A percentile compares a stretch with the other conserved stretches of the same genome.
phyloP scores from a whole-genome alignment of 2,888 invertebrate species.

The Agrochola circellaris region DNA sequence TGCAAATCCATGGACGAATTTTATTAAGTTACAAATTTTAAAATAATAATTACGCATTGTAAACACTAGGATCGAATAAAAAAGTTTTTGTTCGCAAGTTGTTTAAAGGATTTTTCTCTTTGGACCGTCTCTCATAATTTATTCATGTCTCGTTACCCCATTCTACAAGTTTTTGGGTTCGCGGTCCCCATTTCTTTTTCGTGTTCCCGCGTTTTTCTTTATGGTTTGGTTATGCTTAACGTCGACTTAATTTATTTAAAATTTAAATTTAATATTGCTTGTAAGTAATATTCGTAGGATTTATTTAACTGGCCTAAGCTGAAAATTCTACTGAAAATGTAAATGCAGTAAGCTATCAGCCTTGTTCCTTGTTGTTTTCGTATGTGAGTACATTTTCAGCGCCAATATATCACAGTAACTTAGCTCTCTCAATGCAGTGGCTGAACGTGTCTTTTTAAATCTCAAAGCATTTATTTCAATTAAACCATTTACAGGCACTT shows the following conservation, averaged over 20 bases:
- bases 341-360: background rate
- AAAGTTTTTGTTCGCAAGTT: slow-evolving; percentile 65
- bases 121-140: slow-evolving; percentile 73
- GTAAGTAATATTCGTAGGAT: background rate
- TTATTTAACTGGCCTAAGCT: background rate
- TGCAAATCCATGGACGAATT: slow-evolving; percentile 54
- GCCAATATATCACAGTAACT: no score
- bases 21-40: slow-evolving; percentile 63
- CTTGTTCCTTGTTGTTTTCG: no score
- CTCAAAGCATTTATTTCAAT: no score
- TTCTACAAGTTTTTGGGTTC: slow-evolving; percentile 65
- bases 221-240: slow-evolving; percentile 32
- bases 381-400: no score
- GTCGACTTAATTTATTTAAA: slow-evolving; percentile 47
- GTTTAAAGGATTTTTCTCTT: slow-evolving; percentile 69
- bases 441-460: no score
- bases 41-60: slow-evolving; percentile 68
- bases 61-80: slow-evolving; percentile 66
- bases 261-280: slow-evolving; percentile 20
- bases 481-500: no score
- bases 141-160: slow-evolving; percentile 73
- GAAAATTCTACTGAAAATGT: background rate
- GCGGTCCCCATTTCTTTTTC: slow-evolving; percentile 60
- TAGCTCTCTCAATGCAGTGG: no score
- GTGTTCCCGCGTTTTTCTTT: slow-evolving; percentile 53